phyloP scores from a whole-genome alignment of 2,888 invertebrate genomes.

The Lasioglossum marginatum region DNA sequence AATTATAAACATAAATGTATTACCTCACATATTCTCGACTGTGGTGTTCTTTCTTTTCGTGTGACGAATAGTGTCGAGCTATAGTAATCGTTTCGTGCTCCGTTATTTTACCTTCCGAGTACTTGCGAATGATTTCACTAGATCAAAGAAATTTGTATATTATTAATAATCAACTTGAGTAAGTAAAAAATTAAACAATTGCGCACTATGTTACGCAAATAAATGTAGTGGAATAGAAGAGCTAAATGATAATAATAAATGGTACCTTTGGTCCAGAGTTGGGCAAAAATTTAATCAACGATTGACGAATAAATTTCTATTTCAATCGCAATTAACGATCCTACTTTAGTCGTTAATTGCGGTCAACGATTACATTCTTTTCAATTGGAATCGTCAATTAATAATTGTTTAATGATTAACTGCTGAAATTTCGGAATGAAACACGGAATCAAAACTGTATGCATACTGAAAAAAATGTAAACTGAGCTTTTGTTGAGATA shows the following conservation, averaged over 20 bases:
- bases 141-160: background rate
- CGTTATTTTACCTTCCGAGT: slow-evolving; percentile 89
- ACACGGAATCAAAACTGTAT: too few relatives aligned
- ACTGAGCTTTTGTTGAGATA: too few relatives aligned
- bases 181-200: background rate
- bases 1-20: background rate
- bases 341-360: too few relatives aligned
- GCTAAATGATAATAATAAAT: background rate
- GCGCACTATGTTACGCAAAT: background rate
- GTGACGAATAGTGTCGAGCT: slow-evolving; percentile 90
- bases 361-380: too few relatives aligned
- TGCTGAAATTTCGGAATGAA: too few relatives aligned
- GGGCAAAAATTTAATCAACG: too few relatives aligned
- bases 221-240: background rate
- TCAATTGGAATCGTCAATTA: too few relatives aligned
- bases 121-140: slow-evolving; percentile 88
- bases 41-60: slow-evolving; percentile 83
- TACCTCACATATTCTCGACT: slow-evolving; percentile 81
- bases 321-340: too few relatives aligned
- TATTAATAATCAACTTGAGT: background rate
- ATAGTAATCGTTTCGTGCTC: slow-evolving; percentile 93
- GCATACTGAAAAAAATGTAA: too few relatives aligned
- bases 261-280: background rate
- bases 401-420: too few relatives aligned
- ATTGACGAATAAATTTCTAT: too few relatives aligned